Base-by-base conservation (phyloP, 2,113 vertebrate species). In the Platichthys stellatus region DNA sequence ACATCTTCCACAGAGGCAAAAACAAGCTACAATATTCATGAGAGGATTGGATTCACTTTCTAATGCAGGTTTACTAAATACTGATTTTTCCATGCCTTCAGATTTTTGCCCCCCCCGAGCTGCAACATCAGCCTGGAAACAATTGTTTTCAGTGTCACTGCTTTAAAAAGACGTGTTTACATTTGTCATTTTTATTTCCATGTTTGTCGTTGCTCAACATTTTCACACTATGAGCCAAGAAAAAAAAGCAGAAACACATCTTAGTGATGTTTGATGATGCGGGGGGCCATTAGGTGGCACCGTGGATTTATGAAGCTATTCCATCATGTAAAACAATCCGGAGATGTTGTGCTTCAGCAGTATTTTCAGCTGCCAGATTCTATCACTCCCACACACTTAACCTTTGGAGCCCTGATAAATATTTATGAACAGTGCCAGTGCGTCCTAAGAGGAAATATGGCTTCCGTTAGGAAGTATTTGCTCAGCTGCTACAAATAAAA, bases 341-440 rank as follows among this genome's bases (percentile, higher is more conserved):
- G 38, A 80, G 62, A 85, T 74, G 64, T 38, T 69, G 14, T 62
- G 47, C 78, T 72, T 65, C 74, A 49, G 80, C 61, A 71, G 78
- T 71, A 78, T 88, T 82, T 80, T 76, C 31, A 70, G 75, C 81
- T 82, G 88, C 80, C 77, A 80, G 72, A 76, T 90, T 85, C 57
- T 68, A 58, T 76, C 66, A 83, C 75, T 84, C 90, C 90, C 78
- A 87, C 90, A 59, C 81, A 83, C 67, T 83, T 90, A 81, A 86
- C 87, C 86, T 86, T 85, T 28, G 12, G 64, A 86, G 73, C 58
- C 31, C 45, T 62, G 65, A 84, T 86, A 70, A 75, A 87, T 91
- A 87, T 90, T 84, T 90, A 86, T 89, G 69, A 54, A 67, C 40
- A 40, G 58, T 60, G 67, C 62, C 84, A 69, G 76, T 57, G 76